A percentile compares a stretch with the other conserved stretches of the same genome.
These are phyloP conservation scores for Eustalomyia histrio DNA, from an alignment of 2,888 invertebrate species.

Conservation along the genomic window DNA sequence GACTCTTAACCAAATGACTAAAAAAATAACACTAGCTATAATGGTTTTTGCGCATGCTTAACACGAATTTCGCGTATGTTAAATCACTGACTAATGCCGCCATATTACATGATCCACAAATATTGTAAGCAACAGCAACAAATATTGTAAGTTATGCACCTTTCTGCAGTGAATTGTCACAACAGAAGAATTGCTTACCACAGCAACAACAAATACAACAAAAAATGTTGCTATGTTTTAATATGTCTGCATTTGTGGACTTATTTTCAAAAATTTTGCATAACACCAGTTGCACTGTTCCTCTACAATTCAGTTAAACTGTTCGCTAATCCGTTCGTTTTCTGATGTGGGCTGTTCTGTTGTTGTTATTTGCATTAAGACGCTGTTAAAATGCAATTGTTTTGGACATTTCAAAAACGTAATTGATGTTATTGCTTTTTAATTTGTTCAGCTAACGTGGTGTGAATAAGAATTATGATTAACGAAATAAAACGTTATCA, in stretches of 20 bases:
- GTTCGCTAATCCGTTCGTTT: background rate
- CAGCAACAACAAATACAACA: background rate
- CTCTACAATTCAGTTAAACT: conserved; percentile 16
- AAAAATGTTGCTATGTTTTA: background rate
- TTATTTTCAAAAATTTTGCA: conserved; percentile 40
- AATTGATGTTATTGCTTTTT: conserved; percentile 80
- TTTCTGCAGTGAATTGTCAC: no score
- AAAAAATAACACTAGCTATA: conserved; percentile 41
- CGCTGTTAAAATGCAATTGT: conserved; percentile 63
- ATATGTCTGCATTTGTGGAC: background rate
- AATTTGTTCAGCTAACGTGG: conserved; percentile 76
- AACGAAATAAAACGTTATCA: background rate
- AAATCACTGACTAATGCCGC: conserved; percentile 61
- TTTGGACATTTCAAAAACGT: conserved; percentile 74
- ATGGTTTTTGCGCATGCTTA: conserved; percentile 62
- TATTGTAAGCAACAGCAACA: conserved; percentile 29
- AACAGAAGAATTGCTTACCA: conserved; percentile 36
- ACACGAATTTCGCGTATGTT: conserved; percentile 62
- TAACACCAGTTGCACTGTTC: conserved; percentile 59
- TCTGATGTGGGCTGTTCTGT: conserved; percentile 49
- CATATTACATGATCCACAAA: conserved; percentile 31
- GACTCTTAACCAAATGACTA: conserved; percentile 35
- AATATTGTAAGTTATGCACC: no score
- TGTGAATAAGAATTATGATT: conserved; percentile 67
- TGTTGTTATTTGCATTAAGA: conserved; percentile 30